These are phyloP conservation scores for Nibea coibor DNA, from an alignment of 2,113 vertebrate genomes.

Conservation along the genomic window DNA sequence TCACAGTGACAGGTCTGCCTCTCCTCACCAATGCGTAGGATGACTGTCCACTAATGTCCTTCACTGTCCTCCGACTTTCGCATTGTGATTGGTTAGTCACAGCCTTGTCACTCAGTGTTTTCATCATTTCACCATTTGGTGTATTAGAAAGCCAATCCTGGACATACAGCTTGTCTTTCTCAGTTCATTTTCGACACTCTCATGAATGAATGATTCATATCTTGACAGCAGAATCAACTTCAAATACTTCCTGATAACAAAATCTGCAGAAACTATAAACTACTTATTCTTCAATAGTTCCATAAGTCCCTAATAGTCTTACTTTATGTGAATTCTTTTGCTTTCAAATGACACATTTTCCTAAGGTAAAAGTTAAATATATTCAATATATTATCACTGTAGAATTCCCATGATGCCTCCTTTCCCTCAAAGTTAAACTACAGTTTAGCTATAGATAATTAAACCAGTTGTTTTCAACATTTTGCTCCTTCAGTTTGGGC, in stretches of 20 bases:
- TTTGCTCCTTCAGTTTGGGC: neutral
- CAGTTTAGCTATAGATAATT: slow-evolving; percentile 1
- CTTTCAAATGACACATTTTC: slow-evolving; percentile 1
- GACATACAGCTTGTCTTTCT: slow-evolving; percentile 25
- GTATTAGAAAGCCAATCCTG: slow-evolving; percentile 56
- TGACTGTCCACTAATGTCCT: slow-evolving; percentile 75
- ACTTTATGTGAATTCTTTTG: slow-evolving; percentile 12
- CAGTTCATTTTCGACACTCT: slow-evolving; percentile 14
- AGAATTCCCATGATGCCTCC: slow-evolving; percentile 14
- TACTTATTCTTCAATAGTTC: neutral
- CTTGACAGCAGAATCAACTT: slow-evolving; percentile 17
- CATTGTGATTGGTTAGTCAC: slow-evolving; percentile 74
- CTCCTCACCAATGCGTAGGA: slow-evolving; percentile 58
- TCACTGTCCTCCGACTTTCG: slow-evolving; percentile 57
- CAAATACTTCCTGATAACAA: neutral
- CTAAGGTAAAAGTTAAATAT: neutral
- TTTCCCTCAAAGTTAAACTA: slow-evolving; percentile 27
- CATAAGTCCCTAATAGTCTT: neutral
- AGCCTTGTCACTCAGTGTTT: slow-evolving; percentile 70
- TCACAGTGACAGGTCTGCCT: slow-evolving; percentile 69
- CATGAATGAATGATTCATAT: slow-evolving; percentile 28
- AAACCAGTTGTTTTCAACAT: slow-evolving; percentile 18
- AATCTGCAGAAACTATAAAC: neutral
- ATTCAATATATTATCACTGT: neutral
- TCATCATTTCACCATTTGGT: slow-evolving; percentile 65